Evolutionary conservation across 2,888 invertebrate genomes (phyloP).

Genomic region (Orgyia antiqua): DNA sequence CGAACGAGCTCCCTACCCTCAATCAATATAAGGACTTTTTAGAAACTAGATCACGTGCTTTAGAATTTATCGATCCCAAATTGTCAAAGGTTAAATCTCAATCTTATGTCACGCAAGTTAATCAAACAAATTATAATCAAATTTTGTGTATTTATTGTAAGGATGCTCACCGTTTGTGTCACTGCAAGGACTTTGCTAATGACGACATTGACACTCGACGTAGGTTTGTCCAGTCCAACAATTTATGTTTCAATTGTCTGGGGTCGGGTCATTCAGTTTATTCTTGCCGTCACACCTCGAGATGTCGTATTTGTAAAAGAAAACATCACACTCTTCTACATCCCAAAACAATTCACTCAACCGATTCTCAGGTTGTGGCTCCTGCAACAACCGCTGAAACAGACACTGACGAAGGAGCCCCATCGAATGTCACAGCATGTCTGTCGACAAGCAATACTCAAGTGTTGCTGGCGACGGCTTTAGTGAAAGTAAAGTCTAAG

Average conservation of each 20-base stretch:
- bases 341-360: not conserved
- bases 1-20: conserved; percentile 1
- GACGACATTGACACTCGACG: not conserved
- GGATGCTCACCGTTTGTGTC: no score
- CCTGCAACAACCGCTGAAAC: not conserved
- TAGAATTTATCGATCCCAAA: not conserved
- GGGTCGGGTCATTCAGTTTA: not conserved
- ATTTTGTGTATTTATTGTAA: no score
- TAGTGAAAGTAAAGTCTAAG: not conserved
- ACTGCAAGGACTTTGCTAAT: conserved; percentile 1
- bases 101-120: no score
- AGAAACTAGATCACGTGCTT: not conserved
- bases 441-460: not conserved
- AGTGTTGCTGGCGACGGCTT: conserved; percentile 1
- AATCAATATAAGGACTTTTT: not conserved
- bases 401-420: not conserved
- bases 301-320: not conserved
- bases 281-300: not conserved
- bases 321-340: conserved; percentile 1
- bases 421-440: not conserved
- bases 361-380: not conserved
- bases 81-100: no score
- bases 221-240: not conserved
- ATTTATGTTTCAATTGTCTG: not conserved
- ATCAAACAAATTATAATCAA: no score